A percentile compares a stretch with the other conserved stretches of the same genome.
These are phyloP conservation scores for Lepas anatifera DNA, from an alignment of 2,888 invertebrate species.

Conservation along the genomic window DNA sequence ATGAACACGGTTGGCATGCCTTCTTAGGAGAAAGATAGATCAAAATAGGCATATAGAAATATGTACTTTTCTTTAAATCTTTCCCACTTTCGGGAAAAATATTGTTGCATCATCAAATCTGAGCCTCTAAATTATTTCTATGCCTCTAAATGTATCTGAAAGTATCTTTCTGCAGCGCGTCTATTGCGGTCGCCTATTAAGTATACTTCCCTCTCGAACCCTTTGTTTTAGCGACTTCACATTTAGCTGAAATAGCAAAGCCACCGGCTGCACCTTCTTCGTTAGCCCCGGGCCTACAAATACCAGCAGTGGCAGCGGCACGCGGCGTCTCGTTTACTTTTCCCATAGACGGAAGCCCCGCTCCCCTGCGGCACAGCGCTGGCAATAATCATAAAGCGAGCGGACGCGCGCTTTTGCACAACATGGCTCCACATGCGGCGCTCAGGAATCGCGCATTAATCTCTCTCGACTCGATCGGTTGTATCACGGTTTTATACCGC, in stretches of 20 bases:
- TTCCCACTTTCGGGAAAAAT: too few relatives aligned
- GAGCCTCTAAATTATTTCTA: too few relatives aligned
- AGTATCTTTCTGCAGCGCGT: too few relatives aligned
- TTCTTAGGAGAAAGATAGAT: too few relatives aligned
- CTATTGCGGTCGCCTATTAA: too few relatives aligned
- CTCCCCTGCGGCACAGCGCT: background rate
- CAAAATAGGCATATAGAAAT: too few relatives aligned
- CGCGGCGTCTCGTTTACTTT: background rate
- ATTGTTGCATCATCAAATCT: too few relatives aligned
- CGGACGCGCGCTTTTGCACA: background rate
- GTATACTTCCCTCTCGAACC: too few relatives aligned
- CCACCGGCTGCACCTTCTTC: background rate
- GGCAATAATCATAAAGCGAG: constrained; percentile 5
- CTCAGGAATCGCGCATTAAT: background rate
- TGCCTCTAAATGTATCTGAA: too few relatives aligned
- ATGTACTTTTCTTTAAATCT: too few relatives aligned
- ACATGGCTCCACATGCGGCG: background rate
- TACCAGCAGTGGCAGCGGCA: background rate
- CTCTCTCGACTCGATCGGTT: background rate
- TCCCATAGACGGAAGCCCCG: background rate
- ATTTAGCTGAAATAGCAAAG: background rate
- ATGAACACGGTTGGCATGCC: too few relatives aligned
- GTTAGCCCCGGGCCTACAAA: background rate
- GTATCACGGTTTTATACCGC: background rate
- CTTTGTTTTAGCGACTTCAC: too few relatives aligned